Evolutionary conservation across 2,888 invertebrate species (phyloP), one percentile per base, ranked within the genome.

Genomic region (Gerris lacustris): DNA sequence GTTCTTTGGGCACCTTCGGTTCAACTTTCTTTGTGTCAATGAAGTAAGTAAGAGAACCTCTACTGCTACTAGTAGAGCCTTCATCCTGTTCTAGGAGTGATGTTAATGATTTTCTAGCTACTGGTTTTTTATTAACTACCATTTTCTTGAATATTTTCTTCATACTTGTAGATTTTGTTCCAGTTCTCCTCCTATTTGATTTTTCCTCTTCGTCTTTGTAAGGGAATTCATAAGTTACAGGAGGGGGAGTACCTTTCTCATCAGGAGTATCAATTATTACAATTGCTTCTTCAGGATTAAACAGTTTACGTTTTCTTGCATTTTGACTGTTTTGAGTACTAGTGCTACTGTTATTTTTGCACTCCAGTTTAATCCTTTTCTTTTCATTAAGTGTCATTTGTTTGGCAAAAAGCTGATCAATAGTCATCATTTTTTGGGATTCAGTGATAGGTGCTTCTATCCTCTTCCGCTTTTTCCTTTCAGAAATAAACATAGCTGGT

Each of bases 11-110:
- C 18, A 45, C 31, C n/a, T 63, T n/a, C 67, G 64, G 55, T 70
- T 68, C 63, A 45, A 43, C 64, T 67, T 64, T 64, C 64, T 64
- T 64, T 7, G 64, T 9, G 6, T 72, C 73, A 62, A 74, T 67
- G 55, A 72, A 74, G 45, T 70, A 71, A 43, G 72, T 55, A 43
- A 73, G 63, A 6, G 74, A 74, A 44, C 69, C 69, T 31, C 72
- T 18, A 6, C 44, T 5, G 6, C 6, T 11, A 47, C 18, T 31
- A 5, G n/a, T 11, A n/a, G 6, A 43, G n/a, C 63, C 66, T 6
- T 66, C 44, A n/a, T 69, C 69, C 70, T 31, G 69, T 63, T 71
- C 71, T 45, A 71, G 64, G 44, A 71, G 44, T 11, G 71, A 45
- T 6, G 55, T 62, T 55, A 71, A 63, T 9, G 71, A 71, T 62